These are phyloP conservation scores for Apus apus DNA, from an alignment of 2,113 vertebrate genomes.

Conservation along the genomic window DNA sequence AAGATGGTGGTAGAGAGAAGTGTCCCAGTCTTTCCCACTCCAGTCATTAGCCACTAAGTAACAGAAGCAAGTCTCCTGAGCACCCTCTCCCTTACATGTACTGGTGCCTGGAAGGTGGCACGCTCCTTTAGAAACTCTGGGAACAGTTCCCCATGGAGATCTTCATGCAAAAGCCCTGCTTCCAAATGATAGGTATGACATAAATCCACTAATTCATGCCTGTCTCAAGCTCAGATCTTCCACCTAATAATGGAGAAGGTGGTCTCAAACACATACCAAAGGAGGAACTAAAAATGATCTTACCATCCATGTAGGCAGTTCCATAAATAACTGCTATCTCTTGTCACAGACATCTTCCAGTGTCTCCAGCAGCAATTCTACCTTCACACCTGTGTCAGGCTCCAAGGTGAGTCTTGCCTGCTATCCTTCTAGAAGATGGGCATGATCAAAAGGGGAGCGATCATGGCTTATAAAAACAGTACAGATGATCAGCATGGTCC, in stretches of 20 bases:
- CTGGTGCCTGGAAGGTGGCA: neutral
- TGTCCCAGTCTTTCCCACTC: neutral
- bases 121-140: neutral
- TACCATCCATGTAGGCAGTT: neutral
- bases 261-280: neutral
- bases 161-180: neutral
- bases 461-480: neutral
- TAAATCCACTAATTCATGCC: neutral
- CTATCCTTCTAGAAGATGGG: neutral
- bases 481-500: neutral
- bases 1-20: neutral
- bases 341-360: neutral
- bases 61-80: neutral
- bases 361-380: neutral
- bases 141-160: neutral
- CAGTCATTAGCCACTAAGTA: neutral
- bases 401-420: neutral
- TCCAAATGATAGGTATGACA: neutral
- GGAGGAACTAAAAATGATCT: neutral
- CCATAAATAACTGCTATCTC: neutral
- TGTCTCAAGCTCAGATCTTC: neutral
- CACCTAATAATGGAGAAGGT: neutral
- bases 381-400: neutral
- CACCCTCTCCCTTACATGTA: neutral
- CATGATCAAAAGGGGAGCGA: neutral